These are phyloP conservation scores for Apis laboriosa DNA, from an alignment of 1,140 invertebrate genomes.

Conservation along the genomic window DNA sequence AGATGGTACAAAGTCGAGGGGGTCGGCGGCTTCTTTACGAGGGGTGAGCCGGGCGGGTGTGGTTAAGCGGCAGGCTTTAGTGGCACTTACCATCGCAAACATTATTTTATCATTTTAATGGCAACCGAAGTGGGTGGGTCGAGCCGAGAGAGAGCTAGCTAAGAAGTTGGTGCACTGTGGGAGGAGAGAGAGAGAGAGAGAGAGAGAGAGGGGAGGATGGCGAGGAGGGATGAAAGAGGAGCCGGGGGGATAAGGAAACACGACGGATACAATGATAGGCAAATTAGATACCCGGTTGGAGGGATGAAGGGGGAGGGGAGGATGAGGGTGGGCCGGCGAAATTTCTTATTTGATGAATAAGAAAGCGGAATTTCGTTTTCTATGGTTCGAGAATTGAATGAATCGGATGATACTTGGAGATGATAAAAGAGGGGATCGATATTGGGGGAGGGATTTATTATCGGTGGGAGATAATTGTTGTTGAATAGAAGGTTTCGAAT, in stretches of 20 bases:
- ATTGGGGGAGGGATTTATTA: no score
- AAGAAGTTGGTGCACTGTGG: neutral
- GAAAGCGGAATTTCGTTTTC: neutral
- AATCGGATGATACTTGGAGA: neutral
- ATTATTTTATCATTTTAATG: slow-evolving; percentile 80
- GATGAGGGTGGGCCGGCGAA: neutral
- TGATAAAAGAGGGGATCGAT: no score
- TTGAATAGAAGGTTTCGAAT: no score
- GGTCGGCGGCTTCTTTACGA: slow-evolving; percentile 61
- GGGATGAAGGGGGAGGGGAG: neutral
- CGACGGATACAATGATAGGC: slow-evolving; percentile 15
- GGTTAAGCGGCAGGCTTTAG: slow-evolving; percentile 72
- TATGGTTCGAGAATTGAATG: neutral
- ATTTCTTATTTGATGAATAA: neutral
- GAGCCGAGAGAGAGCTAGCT: neutral
- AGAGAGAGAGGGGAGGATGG: neutral
- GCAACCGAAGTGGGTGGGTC: slow-evolving; percentile 49
- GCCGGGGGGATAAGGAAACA: neutral
- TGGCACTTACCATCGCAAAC: slow-evolving; percentile 78
- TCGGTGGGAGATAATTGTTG: no score
- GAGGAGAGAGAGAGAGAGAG: neutral
- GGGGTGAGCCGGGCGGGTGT: slow-evolving; percentile 57
- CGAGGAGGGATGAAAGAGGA: neutral
- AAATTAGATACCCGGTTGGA: slow-evolving; percentile 10
- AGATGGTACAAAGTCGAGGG: slow-evolving; percentile 68